phyloP scores from a whole-genome alignment of 2,113 vertebrate genomes.

The Himantopus leucocephalus region DNA sequence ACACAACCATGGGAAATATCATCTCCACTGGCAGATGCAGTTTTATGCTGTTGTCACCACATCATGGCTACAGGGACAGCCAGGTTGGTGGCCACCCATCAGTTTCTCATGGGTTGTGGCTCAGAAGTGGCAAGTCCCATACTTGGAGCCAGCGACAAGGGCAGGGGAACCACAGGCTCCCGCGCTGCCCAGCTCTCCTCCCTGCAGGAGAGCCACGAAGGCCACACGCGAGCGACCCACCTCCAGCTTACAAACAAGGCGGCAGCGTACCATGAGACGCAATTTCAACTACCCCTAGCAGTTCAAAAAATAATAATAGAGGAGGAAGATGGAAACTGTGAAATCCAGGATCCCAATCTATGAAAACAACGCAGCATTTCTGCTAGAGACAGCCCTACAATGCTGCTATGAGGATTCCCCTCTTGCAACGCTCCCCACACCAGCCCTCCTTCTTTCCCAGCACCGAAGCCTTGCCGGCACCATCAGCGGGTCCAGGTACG shows the following conservation, averaged over 20 bases:
- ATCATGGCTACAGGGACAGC: not conserved
- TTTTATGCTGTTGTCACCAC: rapidly evolving
- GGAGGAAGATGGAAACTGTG: not conserved
- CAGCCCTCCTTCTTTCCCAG: not conserved
- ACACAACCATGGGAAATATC: not conserved
- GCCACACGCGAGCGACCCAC: rapidly evolving
- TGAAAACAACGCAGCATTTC: not conserved
- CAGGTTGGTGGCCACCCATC: not conserved
- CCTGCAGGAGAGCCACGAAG: rapidly evolving
- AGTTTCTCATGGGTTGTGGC: not conserved
- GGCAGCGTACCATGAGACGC: not conserved
- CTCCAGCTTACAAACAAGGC: not conserved
- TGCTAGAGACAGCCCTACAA: not conserved
- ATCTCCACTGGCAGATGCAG: not conserved
- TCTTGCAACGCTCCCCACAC: not conserved
- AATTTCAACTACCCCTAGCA: not conserved
- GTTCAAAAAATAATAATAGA: not conserved
- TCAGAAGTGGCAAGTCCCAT: not conserved
- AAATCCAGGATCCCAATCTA: not conserved
- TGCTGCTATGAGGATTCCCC: not conserved
- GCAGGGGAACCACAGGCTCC: not conserved
- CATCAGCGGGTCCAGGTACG: not conserved
- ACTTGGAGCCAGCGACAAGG: rapidly evolving
- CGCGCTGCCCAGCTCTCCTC: not conserved
- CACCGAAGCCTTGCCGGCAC: not conserved